These are phyloP conservation scores for Cyprinodon brontotheroides DNA, from an alignment of 2,113 vertebrate species.

Conservation along the genomic window DNA sequence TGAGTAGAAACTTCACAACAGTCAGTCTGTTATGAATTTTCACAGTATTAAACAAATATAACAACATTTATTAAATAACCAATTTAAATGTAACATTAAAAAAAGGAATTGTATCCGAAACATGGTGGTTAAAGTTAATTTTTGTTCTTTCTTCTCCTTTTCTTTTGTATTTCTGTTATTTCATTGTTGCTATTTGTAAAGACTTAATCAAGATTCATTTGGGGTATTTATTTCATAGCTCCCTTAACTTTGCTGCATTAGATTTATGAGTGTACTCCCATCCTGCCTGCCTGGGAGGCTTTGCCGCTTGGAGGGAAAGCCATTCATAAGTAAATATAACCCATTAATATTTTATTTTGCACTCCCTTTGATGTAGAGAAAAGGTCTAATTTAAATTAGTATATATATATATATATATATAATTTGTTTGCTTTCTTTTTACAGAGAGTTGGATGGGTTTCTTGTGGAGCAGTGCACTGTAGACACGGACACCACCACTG, in stretches of 20 bases:
- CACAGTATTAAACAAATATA: too few relatives aligned
- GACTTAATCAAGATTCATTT: background rate
- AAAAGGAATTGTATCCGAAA: background rate
- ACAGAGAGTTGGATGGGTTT: slow-evolving; percentile 88
- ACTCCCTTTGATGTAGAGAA: background rate
- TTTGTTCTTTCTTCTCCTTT: background rate
- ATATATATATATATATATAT: too few relatives aligned
- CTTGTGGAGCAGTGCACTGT: slow-evolving; percentile 92
- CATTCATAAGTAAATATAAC: slow-evolving; percentile 90
- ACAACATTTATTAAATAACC: background rate
- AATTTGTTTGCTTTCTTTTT: slow-evolving; percentile 21
- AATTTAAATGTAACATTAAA: background rate
- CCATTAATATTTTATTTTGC: background rate
- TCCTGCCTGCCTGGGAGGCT: slow-evolving; percentile 94
- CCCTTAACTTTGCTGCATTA: slow-evolving; percentile 70
- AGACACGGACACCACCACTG: slow-evolving; percentile 86
- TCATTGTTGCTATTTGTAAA: background rate
- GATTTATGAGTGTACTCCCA: slow-evolving; percentile 95
- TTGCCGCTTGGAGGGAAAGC: slow-evolving; percentile 94
- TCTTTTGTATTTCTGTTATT: background rate
- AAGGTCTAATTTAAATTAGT: background rate
- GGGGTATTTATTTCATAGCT: background rate
- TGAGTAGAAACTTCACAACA: too few relatives aligned
- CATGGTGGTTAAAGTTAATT: background rate
- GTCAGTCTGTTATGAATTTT: too few relatives aligned